Percentiles rank a stretch among this genome's conserved stretches.
These are phyloP conservation scores for Fopius arisanus DNA, from an alignment of 1,140 invertebrate species.

Conservation along the genomic window DNA sequence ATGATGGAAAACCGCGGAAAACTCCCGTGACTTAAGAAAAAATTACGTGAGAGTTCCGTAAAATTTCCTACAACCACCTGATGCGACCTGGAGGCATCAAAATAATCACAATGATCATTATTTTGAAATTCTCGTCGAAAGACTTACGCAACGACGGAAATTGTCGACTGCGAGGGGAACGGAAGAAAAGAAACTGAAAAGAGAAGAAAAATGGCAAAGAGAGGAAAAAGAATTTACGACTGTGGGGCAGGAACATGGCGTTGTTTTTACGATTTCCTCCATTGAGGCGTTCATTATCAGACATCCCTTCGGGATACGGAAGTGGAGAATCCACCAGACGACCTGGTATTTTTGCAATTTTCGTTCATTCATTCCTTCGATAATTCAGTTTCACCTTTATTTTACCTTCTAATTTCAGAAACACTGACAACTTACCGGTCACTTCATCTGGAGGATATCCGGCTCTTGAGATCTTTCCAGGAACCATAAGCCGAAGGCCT, in stretches of 20 bases:
- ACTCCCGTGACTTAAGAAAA: no score
- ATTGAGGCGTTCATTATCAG: slow-evolving; percentile 11
- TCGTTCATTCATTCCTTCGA: slow-evolving; percentile 13
- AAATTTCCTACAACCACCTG: no score
- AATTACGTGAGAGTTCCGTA: no score
- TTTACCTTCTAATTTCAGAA: background rate
- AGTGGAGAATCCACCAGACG: background rate
- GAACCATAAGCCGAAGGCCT: background rate
- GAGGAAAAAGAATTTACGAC: slow-evolving; percentile 1
- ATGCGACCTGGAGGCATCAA: background rate
- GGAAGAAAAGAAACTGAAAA: background rate
- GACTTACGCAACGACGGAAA: slow-evolving; percentile 10
- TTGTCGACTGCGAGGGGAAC: background rate
- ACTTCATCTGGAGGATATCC: slow-evolving; percentile 10
- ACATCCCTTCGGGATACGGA: background rate
- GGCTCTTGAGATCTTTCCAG: background rate
- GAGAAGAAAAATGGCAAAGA: background rate
- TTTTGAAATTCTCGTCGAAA: background rate
- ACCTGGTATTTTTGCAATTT: background rate
- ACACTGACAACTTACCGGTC: background rate
- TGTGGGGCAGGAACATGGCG: background rate
- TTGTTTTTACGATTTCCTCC: slow-evolving; percentile 14
- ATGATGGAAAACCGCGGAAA: no score
- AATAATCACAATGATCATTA: slow-evolving; percentile 15
- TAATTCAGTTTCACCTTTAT: background rate